Base-by-base conservation (phyloP, 2,113 vertebrate species). In the Callopanchax toddi region DNA sequence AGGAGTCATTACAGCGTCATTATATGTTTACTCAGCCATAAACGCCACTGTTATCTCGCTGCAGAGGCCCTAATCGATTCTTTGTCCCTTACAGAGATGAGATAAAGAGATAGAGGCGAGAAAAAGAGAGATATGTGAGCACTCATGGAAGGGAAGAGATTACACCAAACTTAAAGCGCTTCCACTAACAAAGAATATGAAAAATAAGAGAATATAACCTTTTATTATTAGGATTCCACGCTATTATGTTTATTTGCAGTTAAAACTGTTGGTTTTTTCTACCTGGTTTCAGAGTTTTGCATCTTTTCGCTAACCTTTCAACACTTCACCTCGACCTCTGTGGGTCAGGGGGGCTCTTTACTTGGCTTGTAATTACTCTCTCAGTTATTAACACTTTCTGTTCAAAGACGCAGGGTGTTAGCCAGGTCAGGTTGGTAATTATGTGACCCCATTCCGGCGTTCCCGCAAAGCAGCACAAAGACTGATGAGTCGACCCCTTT, bases 21-120 rank as follows among this genome's bases (percentile, higher is more conserved):
- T 88, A 89, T 78, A 83, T 81, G 85, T 83, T 70, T n/a, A 49
- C 76, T 67, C 36, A 11, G 50, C 71, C 79, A 67, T 89, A 88
- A 90, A 91, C 59, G 23, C 37, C 53, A 36, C 56, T 52, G 71
- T 73, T 91, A 89, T 91, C 87, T 78, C 10, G 16, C 45, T 63
- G 60, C 36, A 21, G 36, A 73, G 56, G 50, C 20, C 60, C 54
- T 65, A 83, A 87, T 87, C 60, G 61, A 85, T 84, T 78, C 67
- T 64, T 56, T 74, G 85, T 62, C 60, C 83, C 69, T 54, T 48
- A 55, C 43, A 71, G 65, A 73, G 74, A 70, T 37, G 40, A 79
- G 82, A 86, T 82, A 81, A 69, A 32, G 70, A 77, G 83, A 85
- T 79, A 60, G 45, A 78, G 57, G 66, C 16, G 21, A 56, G 63